Evolutionary conservation across 1,140 invertebrate species (phyloP), one percentile per base, ranked within the genome.

Genomic region (Trissolcus basalis): DNA sequence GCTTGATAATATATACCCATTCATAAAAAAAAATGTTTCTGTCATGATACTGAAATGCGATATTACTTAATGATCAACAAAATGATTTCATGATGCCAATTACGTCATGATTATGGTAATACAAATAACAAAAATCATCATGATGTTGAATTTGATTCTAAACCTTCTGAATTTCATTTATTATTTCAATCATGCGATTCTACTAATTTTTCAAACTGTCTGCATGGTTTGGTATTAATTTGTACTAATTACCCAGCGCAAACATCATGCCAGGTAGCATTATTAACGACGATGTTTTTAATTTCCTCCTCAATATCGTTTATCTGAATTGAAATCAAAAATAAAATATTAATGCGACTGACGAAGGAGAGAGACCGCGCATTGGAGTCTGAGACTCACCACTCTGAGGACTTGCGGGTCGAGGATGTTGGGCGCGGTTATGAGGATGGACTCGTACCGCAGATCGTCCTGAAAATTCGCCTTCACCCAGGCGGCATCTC

Each of bases 371-470:
- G 67, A 61, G 50, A 70, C 56, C 61, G 50, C 61, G 56, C 55
- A 41, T 56, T 61, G 27, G 16, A 59, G 41, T 64, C 44, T 48
- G 45, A 35, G 36, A 53, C 54, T 81, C 84, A 90, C 89, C 81
- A 82, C 75, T 68, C 79, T 69, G 45, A 89, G 77, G 43, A 90
- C 81, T 74, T 86, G 76, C 4, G 85, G 86, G 9, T 85, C 80
- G 39, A 90, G 71, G 11, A 90, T 78, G 65, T 90, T 89, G 12
- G 88, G 85, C 0, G 88, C 88, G 8, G 81, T 85, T n/a, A 90
- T 55, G 55, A 89, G 85, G 51, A 89, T 84, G 72, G 82, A 87
- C 59, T 89, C 86, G 63, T 85, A 88, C 67, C 83, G 82, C 41
- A 88, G 78, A 65, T 88, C 86, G 60, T 89, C 83, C 12, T 75